Evolutionary conservation across 2,888 invertebrate genomes (phyloP).

Genomic region (Tiphia femorata): DNA sequence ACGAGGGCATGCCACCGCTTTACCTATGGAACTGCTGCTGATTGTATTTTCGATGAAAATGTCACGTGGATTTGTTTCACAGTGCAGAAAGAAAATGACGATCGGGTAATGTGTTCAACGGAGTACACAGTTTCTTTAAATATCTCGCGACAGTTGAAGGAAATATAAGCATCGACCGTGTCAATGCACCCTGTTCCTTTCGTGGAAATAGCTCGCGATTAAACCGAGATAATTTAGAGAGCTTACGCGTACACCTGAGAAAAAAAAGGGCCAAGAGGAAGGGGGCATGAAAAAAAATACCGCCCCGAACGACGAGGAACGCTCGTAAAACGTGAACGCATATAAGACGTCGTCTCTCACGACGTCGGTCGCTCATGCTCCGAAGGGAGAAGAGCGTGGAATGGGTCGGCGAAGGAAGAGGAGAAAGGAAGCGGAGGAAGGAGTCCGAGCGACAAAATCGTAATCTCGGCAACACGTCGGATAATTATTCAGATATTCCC

Average conservation of each 20-base stretch:
- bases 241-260: background rate
- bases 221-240: background rate
- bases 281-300: background rate
- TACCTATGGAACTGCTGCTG: too few species aligned
- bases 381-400: conserved; percentile 5
- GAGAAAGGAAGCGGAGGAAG: background rate
- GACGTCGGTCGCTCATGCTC: background rate
- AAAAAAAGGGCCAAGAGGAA: background rate
- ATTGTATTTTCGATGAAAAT: too few species aligned
- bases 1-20: background rate
- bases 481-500: conserved; percentile 65
- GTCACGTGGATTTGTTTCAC: too few species aligned
- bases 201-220: background rate
- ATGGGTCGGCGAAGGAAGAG: background rate
- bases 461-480: conserved; percentile 60
- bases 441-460: conserved; percentile 51
- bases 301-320: background rate
- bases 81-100: too few species aligned
- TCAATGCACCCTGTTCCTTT: background rate
- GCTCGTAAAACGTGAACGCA: conserved; percentile 8
- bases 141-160: background rate
- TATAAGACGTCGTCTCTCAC: background rate
- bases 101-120: too few species aligned
- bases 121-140: too few species aligned
- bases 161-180: background rate